phyloP scores from a whole-genome alignment of 2,797 vertebrate species.

The Melanotaenia pygmaea region DNA sequence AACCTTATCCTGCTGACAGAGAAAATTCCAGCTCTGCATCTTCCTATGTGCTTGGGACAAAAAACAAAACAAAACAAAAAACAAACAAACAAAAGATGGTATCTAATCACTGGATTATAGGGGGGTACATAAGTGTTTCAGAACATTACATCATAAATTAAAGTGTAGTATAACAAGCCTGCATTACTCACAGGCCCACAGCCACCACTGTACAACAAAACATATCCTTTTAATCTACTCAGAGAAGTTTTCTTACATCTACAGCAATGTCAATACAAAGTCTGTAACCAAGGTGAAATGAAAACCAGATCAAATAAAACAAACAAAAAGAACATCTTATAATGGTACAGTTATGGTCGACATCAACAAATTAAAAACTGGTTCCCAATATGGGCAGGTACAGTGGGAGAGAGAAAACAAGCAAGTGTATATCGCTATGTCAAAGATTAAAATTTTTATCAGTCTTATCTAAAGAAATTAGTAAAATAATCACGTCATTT shows the following conservation, averaged over 20 bases:
- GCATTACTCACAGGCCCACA: constrained; percentile 20
- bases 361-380: not conserved
- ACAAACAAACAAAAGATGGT: not conserved
- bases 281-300: not conserved
- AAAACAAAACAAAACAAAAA: not conserved
- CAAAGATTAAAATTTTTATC: not conserved
- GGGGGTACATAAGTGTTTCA: not conserved
- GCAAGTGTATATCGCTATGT: not conserved
- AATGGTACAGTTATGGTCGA: not conserved
- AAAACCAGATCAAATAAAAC: not conserved
- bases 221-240: constrained; percentile 23
- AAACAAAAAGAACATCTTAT: not conserved
- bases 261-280: constrained; percentile 3
- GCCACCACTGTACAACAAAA: constrained; percentile 38
- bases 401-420: not conserved
- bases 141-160: not conserved
- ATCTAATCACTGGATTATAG: constrained; percentile 9
- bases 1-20: constrained; percentile 50
- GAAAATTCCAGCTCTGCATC: constrained; percentile 43
- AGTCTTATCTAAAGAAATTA: not conserved
- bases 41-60: constrained; percentile 27
- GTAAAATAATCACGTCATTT: not conserved
- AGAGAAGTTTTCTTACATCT: constrained; percentile 10
- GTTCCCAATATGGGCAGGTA: not conserved
- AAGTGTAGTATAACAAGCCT: constrained; percentile 6